Evolutionary conservation across 2,797 vertebrate genomes (phyloP).

Genomic region (Lophotriccus pileatus): DNA sequence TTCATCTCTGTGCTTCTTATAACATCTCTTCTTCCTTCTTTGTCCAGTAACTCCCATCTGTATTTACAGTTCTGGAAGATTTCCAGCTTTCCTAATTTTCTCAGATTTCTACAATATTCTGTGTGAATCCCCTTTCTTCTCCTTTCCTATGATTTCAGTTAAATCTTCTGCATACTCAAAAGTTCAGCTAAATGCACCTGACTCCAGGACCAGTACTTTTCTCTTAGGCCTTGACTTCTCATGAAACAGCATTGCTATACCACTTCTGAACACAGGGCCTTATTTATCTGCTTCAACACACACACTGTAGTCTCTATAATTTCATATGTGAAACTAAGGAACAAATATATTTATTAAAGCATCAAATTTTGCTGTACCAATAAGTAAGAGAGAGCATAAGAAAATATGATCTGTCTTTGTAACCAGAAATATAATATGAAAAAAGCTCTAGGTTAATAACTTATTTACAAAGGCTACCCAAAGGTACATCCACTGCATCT

Average conservation of each 20-base stretch:
- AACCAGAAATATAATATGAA: background rate
- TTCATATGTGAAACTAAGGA: background rate
- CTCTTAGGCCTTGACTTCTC: background rate
- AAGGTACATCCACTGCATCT: background rate
- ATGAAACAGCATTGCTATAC: background rate
- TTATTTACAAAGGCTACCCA: background rate
- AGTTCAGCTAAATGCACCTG: background rate
- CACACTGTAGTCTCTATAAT: background rate
- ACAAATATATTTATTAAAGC: background rate
- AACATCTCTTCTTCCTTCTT: background rate
- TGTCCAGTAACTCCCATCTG: background rate
- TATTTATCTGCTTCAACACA: background rate
- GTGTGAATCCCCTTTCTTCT: background rate
- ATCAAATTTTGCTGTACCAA: background rate
- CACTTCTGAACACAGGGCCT: fast-evolving
- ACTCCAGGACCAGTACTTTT: background rate
- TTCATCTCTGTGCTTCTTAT: background rate
- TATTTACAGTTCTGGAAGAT: background rate
- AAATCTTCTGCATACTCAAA: background rate
- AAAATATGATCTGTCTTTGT: background rate
- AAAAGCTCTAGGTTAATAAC: background rate
- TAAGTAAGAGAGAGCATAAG: background rate
- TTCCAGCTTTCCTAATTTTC: background rate
- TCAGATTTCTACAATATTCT: background rate
- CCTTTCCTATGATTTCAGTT: background rate